Percentiles rank a stretch among this genome's conserved stretches.
phyloP scores from a whole-genome alignment of 2,888 invertebrate species.

The Halocaridina rubra region DNA sequence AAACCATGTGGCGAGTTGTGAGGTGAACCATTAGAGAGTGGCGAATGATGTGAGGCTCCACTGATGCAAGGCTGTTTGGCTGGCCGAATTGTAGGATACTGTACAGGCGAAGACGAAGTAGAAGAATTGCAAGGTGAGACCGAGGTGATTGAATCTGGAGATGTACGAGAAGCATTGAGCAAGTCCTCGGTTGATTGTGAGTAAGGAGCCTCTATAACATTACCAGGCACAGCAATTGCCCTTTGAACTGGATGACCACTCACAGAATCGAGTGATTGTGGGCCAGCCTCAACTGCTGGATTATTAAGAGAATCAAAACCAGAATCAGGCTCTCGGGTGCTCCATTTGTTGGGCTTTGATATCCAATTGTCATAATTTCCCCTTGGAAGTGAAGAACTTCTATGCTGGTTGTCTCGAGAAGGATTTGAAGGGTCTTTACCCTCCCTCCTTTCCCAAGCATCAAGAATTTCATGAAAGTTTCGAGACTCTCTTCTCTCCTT shows the following conservation, averaged over 20 bases:
- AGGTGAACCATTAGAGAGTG: neutral
- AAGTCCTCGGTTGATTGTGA: slow-evolving; percentile 55
- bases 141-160: slow-evolving; percentile 44
- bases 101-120: slow-evolving; percentile 25
- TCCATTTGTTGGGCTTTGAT: slow-evolving; percentile 26
- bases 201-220: neutral
- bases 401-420: neutral
- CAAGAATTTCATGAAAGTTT: neutral
- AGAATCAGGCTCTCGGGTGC: slow-evolving; percentile 51
- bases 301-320: slow-evolving; percentile 57
- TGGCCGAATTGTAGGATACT: slow-evolving; percentile 46
- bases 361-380: slow-evolving; percentile 20
- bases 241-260: neutral
- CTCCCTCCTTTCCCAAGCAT: slow-evolving; percentile 16
- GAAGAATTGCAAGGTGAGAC: neutral
- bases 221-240: neutral
- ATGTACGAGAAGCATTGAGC: slow-evolving; percentile 38
- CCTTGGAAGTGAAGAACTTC: slow-evolving; percentile 13
- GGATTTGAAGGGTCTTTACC: neutral
- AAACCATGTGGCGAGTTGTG: slow-evolving; percentile 13
- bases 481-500: neutral
- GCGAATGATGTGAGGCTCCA: slow-evolving; percentile 19
- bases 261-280: slow-evolving; percentile 26
- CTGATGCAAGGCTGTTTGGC: slow-evolving; percentile 43
- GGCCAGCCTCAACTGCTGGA: slow-evolving; percentile 28